A percentile compares a stretch with the other conserved stretches of the same genome.
phyloP scores from a whole-genome alignment of 2,888 invertebrate species.

The Onthophagus sagittarius region DNA sequence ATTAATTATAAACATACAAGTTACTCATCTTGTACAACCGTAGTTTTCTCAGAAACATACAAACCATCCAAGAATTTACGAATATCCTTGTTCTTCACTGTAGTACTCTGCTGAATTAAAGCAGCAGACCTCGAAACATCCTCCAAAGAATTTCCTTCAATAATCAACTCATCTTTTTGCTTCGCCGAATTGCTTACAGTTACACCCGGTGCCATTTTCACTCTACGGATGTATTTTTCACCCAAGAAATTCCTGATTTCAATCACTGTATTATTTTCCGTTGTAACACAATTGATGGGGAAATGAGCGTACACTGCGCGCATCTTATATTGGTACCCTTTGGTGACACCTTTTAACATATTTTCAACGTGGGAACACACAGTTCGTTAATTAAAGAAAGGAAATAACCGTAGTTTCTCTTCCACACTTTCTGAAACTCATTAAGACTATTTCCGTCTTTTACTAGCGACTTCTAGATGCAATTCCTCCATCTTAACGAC shows the following conservation, averaged over 20 bases:
- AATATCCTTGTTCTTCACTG: conserved; percentile 99
- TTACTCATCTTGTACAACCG: conserved; percentile 77
- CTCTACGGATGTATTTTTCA: conserved; percentile 93
- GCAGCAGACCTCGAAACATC: conserved; percentile 98
- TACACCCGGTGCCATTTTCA: conserved; percentile 94
- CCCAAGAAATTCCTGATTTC: conserved; percentile 99
- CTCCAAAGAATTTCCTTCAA: conserved; percentile 92
- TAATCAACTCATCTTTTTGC: conserved; percentile 95
- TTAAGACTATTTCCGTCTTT: no score
- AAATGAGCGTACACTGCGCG: conserved; percentile 99
- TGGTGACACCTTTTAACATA: conserved; percentile 94
- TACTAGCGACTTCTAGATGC: no score
- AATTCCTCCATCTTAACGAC: no score
- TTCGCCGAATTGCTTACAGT: conserved; percentile 88
- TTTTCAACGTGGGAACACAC: conserved; percentile 99
- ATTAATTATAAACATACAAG: conserved; percentile 30
- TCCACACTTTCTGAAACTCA: no score
- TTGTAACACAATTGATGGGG: conserved; percentile 98
- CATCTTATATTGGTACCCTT: conserved; percentile 99
- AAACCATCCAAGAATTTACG: conserved; percentile 99
- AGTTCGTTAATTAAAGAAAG: no score
- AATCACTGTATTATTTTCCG: conserved; percentile 80
- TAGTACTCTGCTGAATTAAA: conserved; percentile 97
- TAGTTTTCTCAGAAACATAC: conserved; percentile 98
- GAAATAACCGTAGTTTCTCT: no score